A percentile compares a stretch with the other conserved stretches of the same genome.
phyloP scores from a whole-genome alignment of 1,140 invertebrate species.

The Triops cancriformis region DNA sequence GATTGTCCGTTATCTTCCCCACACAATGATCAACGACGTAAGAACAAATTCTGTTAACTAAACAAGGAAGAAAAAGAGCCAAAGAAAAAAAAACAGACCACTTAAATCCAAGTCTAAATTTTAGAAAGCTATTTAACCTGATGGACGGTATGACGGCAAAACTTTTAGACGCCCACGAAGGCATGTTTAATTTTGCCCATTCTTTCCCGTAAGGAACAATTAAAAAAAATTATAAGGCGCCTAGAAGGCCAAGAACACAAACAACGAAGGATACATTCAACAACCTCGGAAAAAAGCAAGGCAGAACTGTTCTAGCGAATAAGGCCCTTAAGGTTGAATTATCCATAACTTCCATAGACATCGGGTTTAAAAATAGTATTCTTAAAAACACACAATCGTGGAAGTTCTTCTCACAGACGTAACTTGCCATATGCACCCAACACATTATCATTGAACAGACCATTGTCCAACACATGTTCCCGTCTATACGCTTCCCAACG shows the following conservation, averaged over 20 bases:
- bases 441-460: slow-evolving; percentile 15
- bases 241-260: background rate
- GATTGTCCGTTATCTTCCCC: background rate
- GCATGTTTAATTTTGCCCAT: background rate
- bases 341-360: background rate
- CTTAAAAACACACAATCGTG: too few relatives aligned
- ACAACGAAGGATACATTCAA: background rate
- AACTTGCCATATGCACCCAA: slow-evolving; percentile 15
- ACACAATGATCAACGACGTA: background rate
- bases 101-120: background rate
- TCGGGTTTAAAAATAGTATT: background rate
- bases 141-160: background rate
- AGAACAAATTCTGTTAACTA: background rate
- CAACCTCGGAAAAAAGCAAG: background rate
- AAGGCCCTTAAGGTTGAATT: background rate
- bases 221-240: background rate
- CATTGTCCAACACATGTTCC: slow-evolving; percentile 36
- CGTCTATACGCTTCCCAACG: slow-evolving; percentile 63
- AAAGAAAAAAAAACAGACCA: background rate
- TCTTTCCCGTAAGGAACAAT: background rate
- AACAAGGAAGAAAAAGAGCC: background rate
- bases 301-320: background rate
- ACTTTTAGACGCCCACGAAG: background rate
- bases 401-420: background rate
- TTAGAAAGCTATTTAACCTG: background rate